Evolutionary conservation across 2,797 vertebrate species (phyloP), one percentile per base, ranked within the genome.

Genomic region (Microctenopoma stevenorrisi): DNA sequence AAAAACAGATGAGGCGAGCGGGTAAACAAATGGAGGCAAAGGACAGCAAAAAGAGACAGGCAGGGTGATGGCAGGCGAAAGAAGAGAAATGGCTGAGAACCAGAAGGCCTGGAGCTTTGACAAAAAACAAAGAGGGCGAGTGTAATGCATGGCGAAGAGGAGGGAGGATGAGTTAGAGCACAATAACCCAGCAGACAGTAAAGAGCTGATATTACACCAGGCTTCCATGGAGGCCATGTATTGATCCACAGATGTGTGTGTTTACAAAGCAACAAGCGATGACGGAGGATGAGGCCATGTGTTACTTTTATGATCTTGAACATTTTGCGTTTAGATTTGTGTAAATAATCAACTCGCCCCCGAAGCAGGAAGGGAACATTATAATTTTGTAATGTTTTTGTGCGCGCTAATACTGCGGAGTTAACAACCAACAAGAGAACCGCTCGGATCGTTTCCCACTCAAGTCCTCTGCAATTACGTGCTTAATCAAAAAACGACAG

Each of bases 191-290:
- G 83, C 82, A 69, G 88, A 90, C 91, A 90, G 90, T 92, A 92
- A 93, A 92, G 85, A 91, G 85, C 84, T 89, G 87, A 92, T 92
- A 94, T 93, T 93, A 91, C 91, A 90, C 82, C 87, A 81, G 83
- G 74, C 87, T 87, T 90, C 91, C 89, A 90, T 77, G 81, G 90
- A 93, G 91, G 88, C 90, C 87, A 81, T 67, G 88, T 92, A 94
- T 94, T 85, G 92, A 94, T 94, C 90, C 68, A 61, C 30, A 42
- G 60, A 46, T 57, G 56, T 50, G 66, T 56, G 44, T 26, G 33
- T 35, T 35, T 2, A 35, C 7, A 35, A 8, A 35, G 33, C 33
- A 8, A 35, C 33, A 35, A 35, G 33, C 33, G 33, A 35, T 8
- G 33, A 35, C 22, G 22, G 22, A 35, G 33, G 9, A 35, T 8